Base-by-base conservation (phyloP, 2,113 vertebrate genomes). In the Sapajus apella region DNA sequence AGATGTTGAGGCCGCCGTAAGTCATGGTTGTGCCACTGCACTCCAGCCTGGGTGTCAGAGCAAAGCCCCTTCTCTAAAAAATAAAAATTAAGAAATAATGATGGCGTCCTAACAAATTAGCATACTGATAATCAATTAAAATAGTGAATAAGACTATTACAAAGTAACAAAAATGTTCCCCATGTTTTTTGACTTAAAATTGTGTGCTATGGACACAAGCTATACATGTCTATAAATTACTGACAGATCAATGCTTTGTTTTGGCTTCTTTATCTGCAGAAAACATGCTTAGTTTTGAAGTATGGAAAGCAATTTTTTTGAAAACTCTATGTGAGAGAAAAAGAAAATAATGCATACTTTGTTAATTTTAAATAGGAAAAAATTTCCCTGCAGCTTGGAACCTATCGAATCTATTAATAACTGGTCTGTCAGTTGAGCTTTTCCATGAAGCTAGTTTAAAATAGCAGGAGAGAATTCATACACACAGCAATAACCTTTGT, bases 371-470 rank as follows among this genome's bases (percentile, higher is more conserved):
- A 56, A 55, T 9, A 79, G 27, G 70, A 73, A 94, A 64, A 45
- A 23, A 21, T 61, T 45, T 95, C 73, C 50, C 37, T 68, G 43
- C 35, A 23, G 27, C 52, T 87, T 61, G 35, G 52, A 93, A 73
- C 12, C n/a, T 18, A 76, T 37, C 40, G 40, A 90, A 83, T 30
- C 14, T 58, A 52, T 95, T 92, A 83, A n/a, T 21, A 93, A 27
- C 32, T 23, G 32, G 5, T 30, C 30, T 70, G 83, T 80, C 83
- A 40, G 25, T 61, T 73, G 58, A 73, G 72, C 13, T 95, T 96
- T 93, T 73, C 82, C 40, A n/a, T 20, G 37, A 83, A 66, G n/a
- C 50, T 58, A 35, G 50, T 45, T 95, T 81, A 91, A 93, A 93
- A 61, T 14, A 90, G 70, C 77, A 94, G 52, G 82, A 79, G n/a